These are phyloP conservation scores for Poeciliopsis turrubarensis DNA, from an alignment of 2,113 vertebrate species.

Conservation along the genomic window DNA sequence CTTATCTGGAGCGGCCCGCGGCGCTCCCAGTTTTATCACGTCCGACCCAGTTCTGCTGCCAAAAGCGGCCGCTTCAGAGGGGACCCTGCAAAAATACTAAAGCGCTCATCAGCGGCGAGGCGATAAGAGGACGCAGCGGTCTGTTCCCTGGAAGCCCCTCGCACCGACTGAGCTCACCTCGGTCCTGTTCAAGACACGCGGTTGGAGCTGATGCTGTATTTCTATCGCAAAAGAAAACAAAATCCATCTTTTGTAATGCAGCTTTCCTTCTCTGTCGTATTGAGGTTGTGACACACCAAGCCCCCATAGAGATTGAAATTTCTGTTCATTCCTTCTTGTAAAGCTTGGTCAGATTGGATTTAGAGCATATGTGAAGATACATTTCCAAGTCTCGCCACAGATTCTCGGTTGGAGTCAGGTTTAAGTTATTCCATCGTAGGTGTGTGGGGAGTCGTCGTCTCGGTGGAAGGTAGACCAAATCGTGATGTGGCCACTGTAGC, in stretches of 20 bases:
- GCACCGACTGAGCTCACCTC: neutral
- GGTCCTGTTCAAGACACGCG: neutral
- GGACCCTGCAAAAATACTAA: conserved; percentile 32
- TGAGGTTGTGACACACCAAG: neutral
- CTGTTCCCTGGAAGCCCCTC: conserved; percentile 11
- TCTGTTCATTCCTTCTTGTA: neutral
- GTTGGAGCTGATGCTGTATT: neutral
- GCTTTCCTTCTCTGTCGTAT: neutral
- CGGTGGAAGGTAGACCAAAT: neutral
- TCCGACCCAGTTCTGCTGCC: conserved; percentile 65
- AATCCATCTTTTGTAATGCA: neutral
- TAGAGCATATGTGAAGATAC: neutral
- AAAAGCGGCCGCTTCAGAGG: conserved; percentile 54
- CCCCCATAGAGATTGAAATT: neutral
- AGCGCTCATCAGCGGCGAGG: conserved; percentile 38
- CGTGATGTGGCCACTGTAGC: neutral
- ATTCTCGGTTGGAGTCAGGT: neutral
- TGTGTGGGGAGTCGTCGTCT: neutral
- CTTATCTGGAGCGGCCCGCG: conserved; percentile 57
- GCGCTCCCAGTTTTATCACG: conserved; percentile 66
- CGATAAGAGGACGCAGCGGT: conserved; percentile 32
- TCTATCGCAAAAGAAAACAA: neutral
- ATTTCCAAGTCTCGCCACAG: neutral
- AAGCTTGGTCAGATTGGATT: neutral
- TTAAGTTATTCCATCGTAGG: neutral